Conservation (phyloP, 2,113 vertebrate species). For the Callaeas wilsoni region DNA sequence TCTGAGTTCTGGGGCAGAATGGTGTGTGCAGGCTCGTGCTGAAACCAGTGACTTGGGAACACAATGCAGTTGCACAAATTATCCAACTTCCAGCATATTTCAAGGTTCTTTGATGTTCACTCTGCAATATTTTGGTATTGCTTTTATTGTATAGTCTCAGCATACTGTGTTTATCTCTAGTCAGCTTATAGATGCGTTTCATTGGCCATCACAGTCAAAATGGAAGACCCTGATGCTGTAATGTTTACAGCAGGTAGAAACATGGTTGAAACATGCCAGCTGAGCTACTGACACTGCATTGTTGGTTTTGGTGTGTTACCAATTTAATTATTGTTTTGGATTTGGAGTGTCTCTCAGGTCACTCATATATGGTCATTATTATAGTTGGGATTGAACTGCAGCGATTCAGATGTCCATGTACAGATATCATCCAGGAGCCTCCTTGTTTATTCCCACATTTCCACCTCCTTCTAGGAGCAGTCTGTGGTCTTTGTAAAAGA, state of each 20-base stretch:
- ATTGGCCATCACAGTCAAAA: not conserved
- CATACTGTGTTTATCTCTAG: not conserved
- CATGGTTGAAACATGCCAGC: not conserved
- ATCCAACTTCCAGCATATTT: not conserved
- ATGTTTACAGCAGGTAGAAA: too few species aligned
- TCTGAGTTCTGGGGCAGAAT: not conserved
- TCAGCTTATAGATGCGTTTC: not conserved
- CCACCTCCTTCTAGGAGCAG: not conserved
- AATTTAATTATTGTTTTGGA: not conserved
- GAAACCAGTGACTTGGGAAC: not conserved
- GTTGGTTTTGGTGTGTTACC: not conserved
- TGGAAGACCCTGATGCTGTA: not conserved
- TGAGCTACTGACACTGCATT: not conserved
- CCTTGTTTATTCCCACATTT: not conserved
- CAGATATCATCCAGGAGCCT: not conserved
- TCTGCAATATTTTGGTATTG: not conserved
- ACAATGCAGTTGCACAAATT: not conserved
- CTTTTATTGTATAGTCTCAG: not conserved
- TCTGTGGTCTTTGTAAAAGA: not conserved
- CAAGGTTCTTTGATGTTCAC: not conserved
- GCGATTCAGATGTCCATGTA: not conserved
- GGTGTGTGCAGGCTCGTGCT: rapidly evolving
- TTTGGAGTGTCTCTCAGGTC: not conserved
- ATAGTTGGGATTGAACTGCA: not conserved
- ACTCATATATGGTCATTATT: not conserved